Conservation (phyloP, 1,140 invertebrate species). For the Palaemon carinicauda region DNA sequence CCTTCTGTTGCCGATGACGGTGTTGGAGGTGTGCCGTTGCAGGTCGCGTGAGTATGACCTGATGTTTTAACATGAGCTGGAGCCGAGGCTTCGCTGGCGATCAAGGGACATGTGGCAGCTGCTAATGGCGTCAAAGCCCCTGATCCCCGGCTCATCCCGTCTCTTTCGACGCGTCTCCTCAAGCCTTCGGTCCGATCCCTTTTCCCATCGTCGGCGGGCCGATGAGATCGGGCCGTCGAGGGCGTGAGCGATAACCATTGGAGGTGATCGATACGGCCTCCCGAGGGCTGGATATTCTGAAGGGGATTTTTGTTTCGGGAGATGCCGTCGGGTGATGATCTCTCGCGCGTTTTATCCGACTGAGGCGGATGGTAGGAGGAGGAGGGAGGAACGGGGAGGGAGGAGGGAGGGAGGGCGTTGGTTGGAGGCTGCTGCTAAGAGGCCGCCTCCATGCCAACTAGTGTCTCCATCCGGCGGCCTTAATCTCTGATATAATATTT, state of each 20-base stretch:
- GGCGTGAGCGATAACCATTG: conserved; percentile 8
- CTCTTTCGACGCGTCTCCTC: neutral
- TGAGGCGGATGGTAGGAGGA: neutral
- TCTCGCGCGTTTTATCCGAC: conserved; percentile 3
- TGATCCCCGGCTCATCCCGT: conserved; percentile 33
- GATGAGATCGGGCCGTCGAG: neutral
- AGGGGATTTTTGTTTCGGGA: conserved; percentile 38
- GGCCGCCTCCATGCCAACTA: conserved; percentile 25
- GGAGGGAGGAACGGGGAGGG: neutral
- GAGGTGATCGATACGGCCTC: conserved; percentile 4
- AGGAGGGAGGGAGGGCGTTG: neutral
- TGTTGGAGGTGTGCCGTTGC: neutral
- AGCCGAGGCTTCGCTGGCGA: too few relatives aligned
- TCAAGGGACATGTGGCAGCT: conserved; percentile 31
- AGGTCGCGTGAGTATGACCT: neutral
- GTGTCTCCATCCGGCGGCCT: neutral
- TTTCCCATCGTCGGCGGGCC: neutral
- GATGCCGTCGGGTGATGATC: conserved; percentile 11
- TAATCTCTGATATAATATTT: conserved; percentile 46
- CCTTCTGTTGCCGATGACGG: too few relatives aligned
- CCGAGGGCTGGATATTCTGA: neutral
- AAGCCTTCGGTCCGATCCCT: neutral
- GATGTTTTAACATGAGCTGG: neutral
- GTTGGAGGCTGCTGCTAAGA: neutral
- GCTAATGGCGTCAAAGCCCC: conserved; percentile 41